Percentiles rank a stretch among this genome's conserved stretches.
Conservation (phyloP, 1,140 invertebrate genomes). For the Goniozus legneri region DNA sequence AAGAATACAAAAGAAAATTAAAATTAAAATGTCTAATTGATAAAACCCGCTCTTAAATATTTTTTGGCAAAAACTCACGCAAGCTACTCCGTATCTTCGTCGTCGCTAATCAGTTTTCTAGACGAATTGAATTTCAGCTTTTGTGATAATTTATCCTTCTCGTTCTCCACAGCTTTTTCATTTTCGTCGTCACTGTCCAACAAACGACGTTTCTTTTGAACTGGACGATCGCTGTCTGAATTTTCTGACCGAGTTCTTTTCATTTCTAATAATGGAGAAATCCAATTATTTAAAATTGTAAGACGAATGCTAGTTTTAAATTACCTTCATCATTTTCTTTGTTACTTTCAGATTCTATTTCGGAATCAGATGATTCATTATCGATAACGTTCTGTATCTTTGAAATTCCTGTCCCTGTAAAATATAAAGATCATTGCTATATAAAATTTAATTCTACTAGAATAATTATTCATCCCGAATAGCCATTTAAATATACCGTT, state of each 20-base stretch:
- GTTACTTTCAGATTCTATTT: slow-evolving; percentile 17
- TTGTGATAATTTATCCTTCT: not conserved
- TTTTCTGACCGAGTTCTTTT: slow-evolving; percentile 30
- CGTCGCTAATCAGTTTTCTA: slow-evolving; percentile 26
- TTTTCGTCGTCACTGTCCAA: slow-evolving; percentile 42
- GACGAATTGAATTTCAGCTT: not conserved
- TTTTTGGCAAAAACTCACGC: no score
- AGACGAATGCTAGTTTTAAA: not conserved
- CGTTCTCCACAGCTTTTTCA: slow-evolving; percentile 13
- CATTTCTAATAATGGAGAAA: not conserved
- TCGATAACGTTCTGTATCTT: no score
- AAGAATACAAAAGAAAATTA: not conserved
- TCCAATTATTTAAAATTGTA: not conserved
- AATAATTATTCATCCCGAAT: no score
- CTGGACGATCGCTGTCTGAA: slow-evolving; percentile 30
- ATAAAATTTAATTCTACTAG: no score
- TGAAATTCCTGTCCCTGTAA: no score
- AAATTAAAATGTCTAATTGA: not conserved
- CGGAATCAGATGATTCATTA: no score
- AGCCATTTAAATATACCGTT: no score
- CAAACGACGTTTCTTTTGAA: slow-evolving; percentile 40
- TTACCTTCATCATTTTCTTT: slow-evolving; percentile 10
- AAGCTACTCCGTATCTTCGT: slow-evolving; percentile 26
- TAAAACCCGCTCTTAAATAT: no score
- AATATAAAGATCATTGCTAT: no score